These are phyloP conservation scores for Diacarnus erythraeanus DNA, from an alignment of 37 sponge, comb jelly and placozoan species.

Conservation along the genomic window DNA sequence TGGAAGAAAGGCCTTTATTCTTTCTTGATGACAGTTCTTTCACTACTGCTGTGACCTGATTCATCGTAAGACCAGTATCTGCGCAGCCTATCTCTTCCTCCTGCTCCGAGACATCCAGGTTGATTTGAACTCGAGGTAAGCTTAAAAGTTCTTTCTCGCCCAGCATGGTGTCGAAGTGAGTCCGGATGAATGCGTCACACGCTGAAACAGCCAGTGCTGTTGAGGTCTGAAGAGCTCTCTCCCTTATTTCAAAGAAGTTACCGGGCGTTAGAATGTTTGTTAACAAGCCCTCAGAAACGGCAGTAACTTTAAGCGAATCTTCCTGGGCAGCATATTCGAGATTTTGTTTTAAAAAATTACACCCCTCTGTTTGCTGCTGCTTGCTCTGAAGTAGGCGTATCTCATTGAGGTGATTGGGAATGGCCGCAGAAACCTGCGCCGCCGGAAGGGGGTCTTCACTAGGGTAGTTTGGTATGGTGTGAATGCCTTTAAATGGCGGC, in stretches of 20 bases:
- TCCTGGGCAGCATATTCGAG: too few species aligned
- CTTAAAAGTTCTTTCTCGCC: conserved; percentile 3
- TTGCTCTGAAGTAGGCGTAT: too few species aligned
- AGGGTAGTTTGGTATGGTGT: too few species aligned
- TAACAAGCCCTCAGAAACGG: too few species aligned
- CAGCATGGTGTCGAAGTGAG: neutral
- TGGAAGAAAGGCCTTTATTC: neutral
- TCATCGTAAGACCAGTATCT: conserved; percentile 14
- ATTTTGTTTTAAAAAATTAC: too few species aligned
- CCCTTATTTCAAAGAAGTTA: conserved; percentile 9
- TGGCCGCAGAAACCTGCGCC: too few species aligned
- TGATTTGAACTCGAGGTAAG: conserved; percentile 37
- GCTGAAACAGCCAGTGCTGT: neutral
- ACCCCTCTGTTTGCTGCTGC: too few species aligned
- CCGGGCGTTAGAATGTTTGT: neutral
- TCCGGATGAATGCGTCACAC: conserved; percentile 15
- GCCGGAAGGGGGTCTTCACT: too few species aligned
- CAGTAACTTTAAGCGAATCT: too few species aligned
- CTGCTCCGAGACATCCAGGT: conserved; percentile 13
- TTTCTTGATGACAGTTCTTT: neutral
- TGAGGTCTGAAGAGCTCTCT: neutral
- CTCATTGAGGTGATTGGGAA: too few species aligned
- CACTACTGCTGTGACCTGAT: conserved; percentile 3
- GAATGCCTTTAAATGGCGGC: too few species aligned
- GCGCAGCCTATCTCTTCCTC: neutral